These are phyloP conservation scores for Cervus canadensis DNA, from an alignment of 2,113 vertebrate species.

Conservation along the genomic window DNA sequence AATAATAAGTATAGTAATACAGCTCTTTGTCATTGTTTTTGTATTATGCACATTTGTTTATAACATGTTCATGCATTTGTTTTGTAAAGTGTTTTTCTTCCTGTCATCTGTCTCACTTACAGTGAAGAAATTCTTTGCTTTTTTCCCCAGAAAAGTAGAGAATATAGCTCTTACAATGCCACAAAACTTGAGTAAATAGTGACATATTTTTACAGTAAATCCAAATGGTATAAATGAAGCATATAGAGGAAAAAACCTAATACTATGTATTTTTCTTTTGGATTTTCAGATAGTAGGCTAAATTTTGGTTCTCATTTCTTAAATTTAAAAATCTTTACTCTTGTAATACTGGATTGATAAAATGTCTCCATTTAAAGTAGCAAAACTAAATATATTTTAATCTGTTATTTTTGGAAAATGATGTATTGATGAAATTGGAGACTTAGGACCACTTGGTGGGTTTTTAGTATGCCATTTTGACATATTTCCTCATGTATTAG, in stretches of 20 bases:
- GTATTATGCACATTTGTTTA: neutral
- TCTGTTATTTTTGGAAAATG: neutral
- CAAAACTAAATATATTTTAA: neutral
- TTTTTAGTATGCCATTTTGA: neutral
- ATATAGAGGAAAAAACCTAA: neutral
- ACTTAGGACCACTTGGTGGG: neutral
- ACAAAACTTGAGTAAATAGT: neutral
- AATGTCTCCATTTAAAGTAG: neutral
- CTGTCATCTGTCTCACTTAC: neutral
- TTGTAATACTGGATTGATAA: neutral
- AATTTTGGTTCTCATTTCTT: slow-evolving; percentile 2
- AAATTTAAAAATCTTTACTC: neutral
- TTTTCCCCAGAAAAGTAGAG: neutral
- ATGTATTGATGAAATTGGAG: neutral
- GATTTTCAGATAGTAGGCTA: neutral
- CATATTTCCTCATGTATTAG: neutral
- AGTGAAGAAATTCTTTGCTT: neutral
- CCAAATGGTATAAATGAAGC: neutral
- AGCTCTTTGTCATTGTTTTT: neutral
- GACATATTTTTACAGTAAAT: neutral
- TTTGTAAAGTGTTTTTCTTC: neutral
- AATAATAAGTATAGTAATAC: neutral
- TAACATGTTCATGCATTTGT: neutral
- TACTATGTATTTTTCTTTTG: neutral
- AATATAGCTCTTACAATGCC: neutral